These are phyloP conservation scores for Saguinus imperator DNA, from an alignment of 2,113 vertebrate species.

Conservation along the genomic window DNA sequence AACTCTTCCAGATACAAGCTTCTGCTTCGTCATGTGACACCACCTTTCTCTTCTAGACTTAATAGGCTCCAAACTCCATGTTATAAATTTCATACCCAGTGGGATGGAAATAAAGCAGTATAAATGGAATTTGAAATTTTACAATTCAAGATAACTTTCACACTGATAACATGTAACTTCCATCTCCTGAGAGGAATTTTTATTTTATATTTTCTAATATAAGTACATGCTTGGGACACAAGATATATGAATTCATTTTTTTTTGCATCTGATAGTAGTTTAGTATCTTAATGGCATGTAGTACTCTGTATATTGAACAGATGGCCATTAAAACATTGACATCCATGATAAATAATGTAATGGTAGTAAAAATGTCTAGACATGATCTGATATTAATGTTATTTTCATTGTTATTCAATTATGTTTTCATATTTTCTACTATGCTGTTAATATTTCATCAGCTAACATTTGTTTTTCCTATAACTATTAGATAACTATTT, in stretches of 20 bases:
- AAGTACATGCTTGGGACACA: not conserved
- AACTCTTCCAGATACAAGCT: not conserved
- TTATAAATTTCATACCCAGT: not conserved
- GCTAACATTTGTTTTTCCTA: constrained; percentile 30
- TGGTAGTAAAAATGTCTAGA: not conserved
- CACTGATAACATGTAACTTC: not conserved
- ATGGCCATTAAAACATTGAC: constrained; percentile 41
- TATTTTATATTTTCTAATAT: not conserved
- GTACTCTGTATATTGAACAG: constrained; percentile 50
- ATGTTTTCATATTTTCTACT: constrained; percentile 8
- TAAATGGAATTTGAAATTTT: not conserved
- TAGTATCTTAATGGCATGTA: constrained; percentile 8
- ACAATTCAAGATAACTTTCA: not conserved
- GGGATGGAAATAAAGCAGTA: not conserved
- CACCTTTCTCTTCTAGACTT: not conserved
- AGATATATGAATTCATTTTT: not conserved
- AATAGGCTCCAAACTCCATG: not conserved
- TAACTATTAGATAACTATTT: constrained; percentile 54
- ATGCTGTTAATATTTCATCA: constrained; percentile 51
- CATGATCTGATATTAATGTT: constrained; percentile 31
- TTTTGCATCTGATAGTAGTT: constrained; percentile 38
- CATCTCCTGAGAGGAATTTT: not conserved
- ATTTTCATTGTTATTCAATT: constrained; percentile 54
- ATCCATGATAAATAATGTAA: constrained; percentile 55
- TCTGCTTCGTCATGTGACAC: not conserved